phyloP scores from a whole-genome alignment of 2,113 vertebrate species.

The Chiloscyllium plagiosum region DNA sequence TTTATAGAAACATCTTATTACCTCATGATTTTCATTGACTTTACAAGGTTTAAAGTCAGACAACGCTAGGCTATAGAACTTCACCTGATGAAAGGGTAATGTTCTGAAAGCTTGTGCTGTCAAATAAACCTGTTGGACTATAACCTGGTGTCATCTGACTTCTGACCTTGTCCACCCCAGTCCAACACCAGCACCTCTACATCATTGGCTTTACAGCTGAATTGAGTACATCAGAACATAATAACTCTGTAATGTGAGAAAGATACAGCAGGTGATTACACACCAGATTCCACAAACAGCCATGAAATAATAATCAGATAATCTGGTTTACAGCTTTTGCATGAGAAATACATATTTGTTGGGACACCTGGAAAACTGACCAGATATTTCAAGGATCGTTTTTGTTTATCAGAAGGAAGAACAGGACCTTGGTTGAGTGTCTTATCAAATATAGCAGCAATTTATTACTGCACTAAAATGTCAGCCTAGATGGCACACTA shows the following conservation, averaged over 20 bases:
- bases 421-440: neutral
- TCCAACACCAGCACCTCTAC: too few relatives aligned
- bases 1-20: neutral
- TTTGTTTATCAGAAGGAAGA: neutral
- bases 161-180: too few relatives aligned
- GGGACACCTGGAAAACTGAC: neutral
- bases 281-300: neutral
- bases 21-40: neutral
- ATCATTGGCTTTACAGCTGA: neutral
- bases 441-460: neutral
- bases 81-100: too few relatives aligned
- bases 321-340: neutral
- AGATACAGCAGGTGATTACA: neutral
- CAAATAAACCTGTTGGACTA: too few relatives aligned
- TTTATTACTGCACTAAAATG: neutral
- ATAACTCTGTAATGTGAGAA: neutral
- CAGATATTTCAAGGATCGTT: neutral
- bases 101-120: too few relatives aligned
- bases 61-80: too few relatives aligned
- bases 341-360: neutral
- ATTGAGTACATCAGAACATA: neutral
- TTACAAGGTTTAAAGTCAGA: neutral
- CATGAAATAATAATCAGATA: neutral
- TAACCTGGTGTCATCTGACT: too few relatives aligned
- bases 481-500: neutral